Evolutionary conservation across 2,888 invertebrate genomes (phyloP).

Genomic region (Galerucella pusilla): DNA sequence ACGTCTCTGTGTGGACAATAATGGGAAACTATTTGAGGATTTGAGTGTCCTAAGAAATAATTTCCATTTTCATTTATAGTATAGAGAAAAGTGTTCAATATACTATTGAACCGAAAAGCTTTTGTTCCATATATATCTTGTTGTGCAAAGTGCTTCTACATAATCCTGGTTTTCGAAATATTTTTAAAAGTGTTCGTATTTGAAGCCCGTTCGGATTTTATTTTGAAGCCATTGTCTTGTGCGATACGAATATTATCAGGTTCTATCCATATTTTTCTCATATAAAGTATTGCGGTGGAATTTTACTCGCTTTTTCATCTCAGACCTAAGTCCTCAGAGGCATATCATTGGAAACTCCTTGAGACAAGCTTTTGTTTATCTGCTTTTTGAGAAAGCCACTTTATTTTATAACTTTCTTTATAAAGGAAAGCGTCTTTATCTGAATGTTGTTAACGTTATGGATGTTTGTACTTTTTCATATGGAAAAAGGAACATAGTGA

Average conservation of each 20-base stretch:
- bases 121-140: neutral
- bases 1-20: too few relatives aligned
- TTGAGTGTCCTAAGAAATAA: too few relatives aligned
- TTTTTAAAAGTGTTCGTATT: neutral
- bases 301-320: constrained; percentile 37
- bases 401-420: constrained; percentile 41
- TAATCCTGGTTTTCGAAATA: neutral
- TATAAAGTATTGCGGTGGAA: constrained; percentile 32
- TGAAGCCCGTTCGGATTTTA: constrained; percentile 5
- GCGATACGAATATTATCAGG: constrained; percentile 17
- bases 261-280: constrained; percentile 32
- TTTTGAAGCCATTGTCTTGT: constrained; percentile 3
- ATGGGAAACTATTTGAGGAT: too few relatives aligned
- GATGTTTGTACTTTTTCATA: neutral
- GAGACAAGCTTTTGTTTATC: constrained; percentile 42
- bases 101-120: neutral
- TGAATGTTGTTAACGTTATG: constrained; percentile 33
- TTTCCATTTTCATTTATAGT: too few relatives aligned
- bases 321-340: constrained; percentile 36
- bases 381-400: constrained; percentile 38
- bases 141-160: neutral
- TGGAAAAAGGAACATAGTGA: too few relatives aligned
- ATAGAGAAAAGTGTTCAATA: neutral
- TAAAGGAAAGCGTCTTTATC: constrained; percentile 32
- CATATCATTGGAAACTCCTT: constrained; percentile 30